Conservation (phyloP, 2,888 invertebrate genomes). For the Cryptocephalus moraei region DNA sequence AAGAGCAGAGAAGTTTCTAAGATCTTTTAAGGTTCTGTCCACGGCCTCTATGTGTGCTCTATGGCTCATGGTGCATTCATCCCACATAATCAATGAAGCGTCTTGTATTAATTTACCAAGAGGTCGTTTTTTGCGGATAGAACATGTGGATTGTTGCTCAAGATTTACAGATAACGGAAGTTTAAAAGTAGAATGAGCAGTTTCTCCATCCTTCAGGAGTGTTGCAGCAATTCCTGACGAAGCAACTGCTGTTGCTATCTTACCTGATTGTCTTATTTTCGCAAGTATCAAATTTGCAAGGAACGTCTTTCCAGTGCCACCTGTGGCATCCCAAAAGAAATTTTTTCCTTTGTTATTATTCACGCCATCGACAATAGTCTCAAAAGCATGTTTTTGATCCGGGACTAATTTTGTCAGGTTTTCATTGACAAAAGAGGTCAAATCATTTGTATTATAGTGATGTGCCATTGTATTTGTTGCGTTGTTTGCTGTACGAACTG, state of each 20-base stretch:
- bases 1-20: background rate
- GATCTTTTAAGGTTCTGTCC: constrained; percentile 1
- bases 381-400: too few relatives aligned
- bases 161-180: background rate
- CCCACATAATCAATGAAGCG: background rate
- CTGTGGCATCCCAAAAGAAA: too few relatives aligned
- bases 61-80: background rate
- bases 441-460: too few relatives aligned
- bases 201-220: background rate
- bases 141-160: background rate
- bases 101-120: background rate
- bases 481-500: too few relatives aligned
- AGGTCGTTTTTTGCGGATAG: background rate
- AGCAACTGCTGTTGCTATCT: background rate
- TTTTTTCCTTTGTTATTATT: too few relatives aligned
- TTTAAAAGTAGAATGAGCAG: background rate
- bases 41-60: background rate
- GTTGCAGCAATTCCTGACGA: background rate
- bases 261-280: background rate
- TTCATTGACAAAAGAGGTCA: too few relatives aligned
- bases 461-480: too few relatives aligned
- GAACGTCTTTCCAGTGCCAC: background rate
- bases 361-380: too few relatives aligned
- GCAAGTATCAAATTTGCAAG: background rate
- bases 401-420: too few relatives aligned